Base-by-base conservation (phyloP, 1,140 invertebrate genomes). In the Macrosteles quadrilineatus region DNA sequence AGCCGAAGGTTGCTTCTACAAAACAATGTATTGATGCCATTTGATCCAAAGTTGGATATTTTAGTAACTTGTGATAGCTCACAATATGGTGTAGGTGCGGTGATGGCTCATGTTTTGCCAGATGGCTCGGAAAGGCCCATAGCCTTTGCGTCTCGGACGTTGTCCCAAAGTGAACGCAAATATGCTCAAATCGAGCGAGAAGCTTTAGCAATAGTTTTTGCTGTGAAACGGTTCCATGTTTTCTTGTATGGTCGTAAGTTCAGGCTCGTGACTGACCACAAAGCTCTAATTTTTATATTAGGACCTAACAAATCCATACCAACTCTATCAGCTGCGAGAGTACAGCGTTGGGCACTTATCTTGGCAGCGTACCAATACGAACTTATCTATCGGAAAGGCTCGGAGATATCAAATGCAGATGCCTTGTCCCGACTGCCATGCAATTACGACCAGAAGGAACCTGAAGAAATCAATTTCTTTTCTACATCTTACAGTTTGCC, bases 141-240 rank as follows among this genome's bases (percentile, higher is more conserved):
- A 12, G 9, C 29, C 23, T 66, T 66, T 29, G 43, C 64, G 19
- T 36, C 59, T 31, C 12, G 82, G 67, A 78, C 78, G 1, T 67
- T 87, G 21, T 76, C 73, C 64, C 80, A 81, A 62, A 82, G 81
- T 68, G 50, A 75, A 65, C 19, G 17, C 12, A 43, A 29, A 17
- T 65, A 32, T 65, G 21, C 27, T 36, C 63, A 65, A n/a, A 36
- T 65, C 14, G 63, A 65, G 25, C 17, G 21, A n/a, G 63, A 65
- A 36, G 63, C 59, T 3, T 30, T 63, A 31, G 27, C 59, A 11
- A 17, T 36, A 3, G 23, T 31, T 19, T 36, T 63, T 36, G 21
- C 6, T 50, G 6, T 50, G 3, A 50, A 50, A 50, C 4, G n/a
- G n/a, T 50, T 50, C n/a, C 47, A 50, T 19, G n/a, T 3, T 3